phyloP scores from a whole-genome alignment of 1,140 invertebrate genomes.

The Portunus trituberculatus region DNA sequence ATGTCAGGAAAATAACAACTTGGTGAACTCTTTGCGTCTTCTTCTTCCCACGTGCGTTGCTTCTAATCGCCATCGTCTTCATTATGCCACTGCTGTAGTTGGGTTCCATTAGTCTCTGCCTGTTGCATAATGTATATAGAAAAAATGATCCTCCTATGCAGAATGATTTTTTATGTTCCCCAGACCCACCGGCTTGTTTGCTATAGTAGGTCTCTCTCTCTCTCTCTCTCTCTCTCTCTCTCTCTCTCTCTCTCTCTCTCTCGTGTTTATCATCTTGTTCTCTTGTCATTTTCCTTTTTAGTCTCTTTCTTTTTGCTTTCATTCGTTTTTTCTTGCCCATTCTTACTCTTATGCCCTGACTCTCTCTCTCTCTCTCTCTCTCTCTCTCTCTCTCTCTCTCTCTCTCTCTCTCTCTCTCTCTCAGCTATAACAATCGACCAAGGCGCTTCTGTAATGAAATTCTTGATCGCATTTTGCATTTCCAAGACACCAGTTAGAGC shows the following conservation, averaged over 20 bases:
- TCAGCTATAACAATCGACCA: not conserved
- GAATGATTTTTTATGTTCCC: not conserved
- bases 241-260: constrained; percentile 44
- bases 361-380: constrained; percentile 16
- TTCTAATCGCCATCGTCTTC: not conserved
- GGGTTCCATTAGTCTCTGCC: not conserved
- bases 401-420: not conserved
- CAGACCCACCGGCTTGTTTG: too few species aligned
- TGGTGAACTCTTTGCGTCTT: too few species aligned
- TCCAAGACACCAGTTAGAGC: not conserved
- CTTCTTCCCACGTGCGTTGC: not conserved
- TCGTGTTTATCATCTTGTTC: too few species aligned
- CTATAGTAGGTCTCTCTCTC: too few species aligned
- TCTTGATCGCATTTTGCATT: not conserved
- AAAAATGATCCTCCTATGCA: not conserved
- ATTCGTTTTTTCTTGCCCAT: too few species aligned
- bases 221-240: constrained; percentile 42
- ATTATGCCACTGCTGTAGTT: not conserved
- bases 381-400: constrained; percentile 20
- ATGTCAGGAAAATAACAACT: too few species aligned
- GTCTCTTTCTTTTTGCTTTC: too few species aligned
- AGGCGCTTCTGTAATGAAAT: not conserved
- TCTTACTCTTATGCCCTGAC: too few species aligned
- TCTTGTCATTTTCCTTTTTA: too few species aligned
- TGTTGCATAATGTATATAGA: not conserved